Evolutionary conservation across 1,140 invertebrate genomes (phyloP).

Genomic region (Cataglyphis hispanica): DNA sequence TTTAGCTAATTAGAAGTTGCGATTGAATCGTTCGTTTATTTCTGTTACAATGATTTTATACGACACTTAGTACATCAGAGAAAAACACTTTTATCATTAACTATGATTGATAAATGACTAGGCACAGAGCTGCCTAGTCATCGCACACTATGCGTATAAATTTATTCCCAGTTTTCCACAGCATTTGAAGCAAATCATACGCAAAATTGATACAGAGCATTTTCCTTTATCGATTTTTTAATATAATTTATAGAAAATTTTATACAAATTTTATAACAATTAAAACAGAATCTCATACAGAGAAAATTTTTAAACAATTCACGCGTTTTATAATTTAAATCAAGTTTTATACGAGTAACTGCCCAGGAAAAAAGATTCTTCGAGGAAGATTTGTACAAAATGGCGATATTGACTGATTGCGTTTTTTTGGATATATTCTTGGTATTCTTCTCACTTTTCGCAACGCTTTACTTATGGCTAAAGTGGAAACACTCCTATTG

Average conservation of each 20-base stretch:
- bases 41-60: too few species aligned
- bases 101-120: too few species aligned
- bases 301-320: background rate
- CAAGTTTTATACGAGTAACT: slow-evolving; percentile 76
- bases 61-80: too few species aligned
- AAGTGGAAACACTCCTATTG: slow-evolving; percentile 78
- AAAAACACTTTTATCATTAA: too few species aligned
- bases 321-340: background rate
- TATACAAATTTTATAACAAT: background rate
- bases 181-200: too few species aligned
- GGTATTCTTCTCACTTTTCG: background rate
- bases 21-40: too few species aligned
- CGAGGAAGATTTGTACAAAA: slow-evolving; percentile 62
- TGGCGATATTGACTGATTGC: background rate
- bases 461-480: slow-evolving; percentile 66
- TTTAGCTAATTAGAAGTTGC: too few species aligned
- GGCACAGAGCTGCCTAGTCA: too few species aligned
- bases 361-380: too few species aligned
- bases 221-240: background rate
- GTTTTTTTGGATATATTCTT: background rate
- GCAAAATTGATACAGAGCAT: background rate
- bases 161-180: too few species aligned
- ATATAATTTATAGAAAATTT: background rate
- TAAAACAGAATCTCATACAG: background rate
- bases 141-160: too few species aligned